Evolutionary conservation across 2,888 invertebrate genomes (phyloP).

Genomic region (Opisthograptis luteolata): DNA sequence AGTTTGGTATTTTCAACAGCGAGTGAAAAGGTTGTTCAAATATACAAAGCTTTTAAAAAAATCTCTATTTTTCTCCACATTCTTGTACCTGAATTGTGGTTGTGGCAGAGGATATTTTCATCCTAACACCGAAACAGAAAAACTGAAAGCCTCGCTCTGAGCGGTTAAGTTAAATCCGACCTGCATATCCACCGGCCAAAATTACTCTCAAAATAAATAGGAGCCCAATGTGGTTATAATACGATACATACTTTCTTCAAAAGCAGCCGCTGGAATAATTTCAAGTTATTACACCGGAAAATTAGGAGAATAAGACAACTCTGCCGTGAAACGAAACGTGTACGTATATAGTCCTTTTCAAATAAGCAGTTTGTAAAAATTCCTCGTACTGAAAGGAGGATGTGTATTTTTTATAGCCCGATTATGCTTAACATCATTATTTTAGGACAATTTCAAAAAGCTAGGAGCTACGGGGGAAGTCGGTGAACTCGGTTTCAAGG

Average conservation of each 20-base stretch:
- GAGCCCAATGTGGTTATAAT: conserved; percentile 40
- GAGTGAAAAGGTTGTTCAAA: too few relatives aligned
- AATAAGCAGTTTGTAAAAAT: conserved; percentile 33
- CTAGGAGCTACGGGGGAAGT: neutral
- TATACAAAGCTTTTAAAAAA: neutral
- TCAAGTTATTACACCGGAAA: conserved; percentile 51
- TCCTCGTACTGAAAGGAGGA: conserved; percentile 6
- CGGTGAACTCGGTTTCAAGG: neutral
- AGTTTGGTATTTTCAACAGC: too few relatives aligned
- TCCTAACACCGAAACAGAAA: conserved; percentile 3
- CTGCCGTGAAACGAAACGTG: conserved; percentile 46
- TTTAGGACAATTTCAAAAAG: neutral
- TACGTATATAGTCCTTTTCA: conserved; percentile 34
- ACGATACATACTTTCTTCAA: conserved; percentile 44
- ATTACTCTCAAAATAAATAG: conserved; percentile 36
- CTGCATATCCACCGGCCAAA: conserved; percentile 17
- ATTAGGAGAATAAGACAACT: conserved; percentile 48
- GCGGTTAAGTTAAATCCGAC: conserved; percentile 7
- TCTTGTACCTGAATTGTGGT: conserved; percentile 4
- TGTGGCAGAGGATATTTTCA: neutral
- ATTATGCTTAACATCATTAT: conserved; percentile 8
- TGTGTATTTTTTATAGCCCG: conserved; percentile 1
- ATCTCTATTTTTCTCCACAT: neutral
- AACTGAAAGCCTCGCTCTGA: conserved; percentile 1
- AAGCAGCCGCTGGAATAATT: conserved; percentile 44